Percentiles rank a stretch among this genome's conserved stretches.
Conservation (phyloP, 2,113 vertebrate genomes). For the Strigops habroptila region DNA sequence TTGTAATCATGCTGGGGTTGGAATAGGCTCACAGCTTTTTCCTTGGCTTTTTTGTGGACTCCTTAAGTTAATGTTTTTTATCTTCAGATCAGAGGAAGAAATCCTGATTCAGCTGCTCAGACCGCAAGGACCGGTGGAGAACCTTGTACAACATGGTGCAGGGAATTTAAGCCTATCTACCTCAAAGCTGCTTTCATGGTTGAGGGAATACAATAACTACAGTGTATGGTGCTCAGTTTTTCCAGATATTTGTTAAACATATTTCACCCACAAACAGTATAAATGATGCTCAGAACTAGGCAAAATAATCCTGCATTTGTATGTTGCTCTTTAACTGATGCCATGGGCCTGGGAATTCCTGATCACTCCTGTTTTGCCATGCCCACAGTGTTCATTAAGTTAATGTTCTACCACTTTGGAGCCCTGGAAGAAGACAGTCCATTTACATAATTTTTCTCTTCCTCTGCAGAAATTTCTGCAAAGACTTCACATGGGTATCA, state of each 20-base stretch:
- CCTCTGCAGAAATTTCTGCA: neutral
- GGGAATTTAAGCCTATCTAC: neutral
- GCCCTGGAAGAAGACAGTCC: neutral
- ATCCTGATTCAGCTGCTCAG: neutral
- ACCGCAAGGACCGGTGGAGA: neutral
- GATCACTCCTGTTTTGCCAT: rapidly evolving
- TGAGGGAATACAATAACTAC: neutral
- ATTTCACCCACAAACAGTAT: neutral
- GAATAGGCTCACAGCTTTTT: neutral
- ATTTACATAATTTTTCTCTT: neutral
- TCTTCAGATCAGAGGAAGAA: neutral
- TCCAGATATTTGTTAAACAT: neutral
- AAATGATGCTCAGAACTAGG: neutral
- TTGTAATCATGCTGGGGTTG: neutral
- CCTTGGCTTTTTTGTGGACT: neutral
- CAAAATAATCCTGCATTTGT: neutral
- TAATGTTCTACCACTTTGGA: rapidly evolving
- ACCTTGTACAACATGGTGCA: neutral
- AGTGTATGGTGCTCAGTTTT: rapidly evolving
- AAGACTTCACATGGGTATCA: neutral
- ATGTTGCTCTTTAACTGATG: neutral
- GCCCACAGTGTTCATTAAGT: rapidly evolving
- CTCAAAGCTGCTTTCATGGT: neutral
- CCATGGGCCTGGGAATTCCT: neutral
- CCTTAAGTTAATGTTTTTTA: neutral